Conservation (phyloP, 2,888 invertebrate species). For the Phymatocera aterrima region DNA sequence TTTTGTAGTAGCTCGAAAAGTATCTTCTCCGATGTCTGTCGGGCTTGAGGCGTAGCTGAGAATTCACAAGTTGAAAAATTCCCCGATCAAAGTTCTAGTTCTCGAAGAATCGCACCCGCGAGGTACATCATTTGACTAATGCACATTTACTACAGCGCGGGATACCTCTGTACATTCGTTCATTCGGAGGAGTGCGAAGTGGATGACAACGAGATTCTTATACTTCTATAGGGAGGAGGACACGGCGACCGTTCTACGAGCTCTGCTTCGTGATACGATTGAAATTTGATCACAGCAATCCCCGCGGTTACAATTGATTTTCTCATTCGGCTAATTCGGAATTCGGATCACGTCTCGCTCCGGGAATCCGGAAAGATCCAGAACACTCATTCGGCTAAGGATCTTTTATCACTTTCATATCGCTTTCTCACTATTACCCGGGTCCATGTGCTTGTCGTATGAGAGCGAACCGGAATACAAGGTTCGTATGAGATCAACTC, state of each 20-base stretch:
- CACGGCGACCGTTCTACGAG: background rate
- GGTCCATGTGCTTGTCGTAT: background rate
- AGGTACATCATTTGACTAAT: too few relatives aligned
- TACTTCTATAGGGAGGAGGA: too few relatives aligned
- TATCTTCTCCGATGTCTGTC: slow-evolving; percentile 8
- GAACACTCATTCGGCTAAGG: background rate
- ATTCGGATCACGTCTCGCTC: background rate
- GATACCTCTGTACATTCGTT: too few relatives aligned
- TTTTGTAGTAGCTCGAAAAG: background rate
- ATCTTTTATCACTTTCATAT: background rate
- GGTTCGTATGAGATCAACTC: too few relatives aligned
- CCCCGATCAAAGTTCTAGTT: background rate
- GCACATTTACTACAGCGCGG: too few relatives aligned
- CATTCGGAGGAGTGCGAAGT: too few relatives aligned
- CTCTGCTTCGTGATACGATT: background rate
- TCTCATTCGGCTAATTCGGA: background rate
- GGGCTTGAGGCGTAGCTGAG: background rate
- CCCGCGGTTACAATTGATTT: background rate
- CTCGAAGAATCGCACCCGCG: too few relatives aligned
- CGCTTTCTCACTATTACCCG: too few relatives aligned
- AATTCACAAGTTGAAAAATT: background rate
- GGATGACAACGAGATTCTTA: too few relatives aligned
- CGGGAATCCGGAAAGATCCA: background rate
- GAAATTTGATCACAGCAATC: background rate
- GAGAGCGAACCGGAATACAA: background rate